phyloP scores from a whole-genome alignment of 2,888 invertebrate species.

The Eucera pruinosa region DNA sequence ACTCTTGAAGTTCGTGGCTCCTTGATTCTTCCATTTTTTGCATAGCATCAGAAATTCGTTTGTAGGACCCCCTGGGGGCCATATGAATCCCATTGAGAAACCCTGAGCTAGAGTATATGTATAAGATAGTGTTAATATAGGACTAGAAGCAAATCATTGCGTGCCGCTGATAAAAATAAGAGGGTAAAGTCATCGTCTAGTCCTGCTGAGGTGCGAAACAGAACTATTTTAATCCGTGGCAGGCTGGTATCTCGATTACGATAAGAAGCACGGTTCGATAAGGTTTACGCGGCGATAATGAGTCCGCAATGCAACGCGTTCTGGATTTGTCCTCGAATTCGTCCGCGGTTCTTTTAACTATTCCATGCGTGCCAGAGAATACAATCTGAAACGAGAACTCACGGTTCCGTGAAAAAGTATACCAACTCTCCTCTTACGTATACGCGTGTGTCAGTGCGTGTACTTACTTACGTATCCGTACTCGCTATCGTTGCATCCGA shows the following conservation, averaged over 20 bases:
- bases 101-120: no score
- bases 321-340: slow-evolving; percentile 24
- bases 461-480: neutral
- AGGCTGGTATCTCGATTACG: slow-evolving; percentile 57
- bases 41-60: no score
- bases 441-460: neutral
- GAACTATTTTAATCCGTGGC: slow-evolving; percentile 60
- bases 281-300: slow-evolving; percentile 66
- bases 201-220: slow-evolving; percentile 23
- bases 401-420: slow-evolving; percentile 6
- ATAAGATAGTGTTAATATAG: neutral
- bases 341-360: neutral
- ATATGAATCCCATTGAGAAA: no score
- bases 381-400: slow-evolving; percentile 1
- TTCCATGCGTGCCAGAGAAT: slow-evolving; percentile 2
- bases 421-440: neutral
- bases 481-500: slow-evolving; percentile 7
- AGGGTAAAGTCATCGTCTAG: slow-evolving; percentile 42
- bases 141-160: neutral
- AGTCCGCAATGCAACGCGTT: no score
- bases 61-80: no score
- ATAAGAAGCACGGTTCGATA: slow-evolving; percentile 68
- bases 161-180: slow-evolving; percentile 47
- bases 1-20: no score
- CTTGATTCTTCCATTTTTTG: no score